phyloP scores from a whole-genome alignment of 2,797 vertebrate species.

The Enteromius fasciolatus region DNA sequence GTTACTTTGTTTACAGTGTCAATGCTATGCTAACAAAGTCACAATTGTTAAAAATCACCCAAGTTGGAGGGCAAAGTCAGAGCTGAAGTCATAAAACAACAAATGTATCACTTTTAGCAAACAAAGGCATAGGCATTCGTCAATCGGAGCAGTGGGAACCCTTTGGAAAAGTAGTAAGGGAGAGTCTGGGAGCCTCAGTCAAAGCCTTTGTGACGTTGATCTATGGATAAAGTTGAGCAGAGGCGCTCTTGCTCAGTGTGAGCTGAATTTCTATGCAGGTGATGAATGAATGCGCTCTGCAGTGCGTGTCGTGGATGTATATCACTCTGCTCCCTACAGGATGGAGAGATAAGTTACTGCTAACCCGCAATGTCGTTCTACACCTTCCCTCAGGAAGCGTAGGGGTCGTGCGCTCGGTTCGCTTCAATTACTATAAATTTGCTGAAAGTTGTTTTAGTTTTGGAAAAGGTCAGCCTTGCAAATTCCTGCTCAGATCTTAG shows the following conservation, averaged over 20 bases:
- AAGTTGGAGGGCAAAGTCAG: background rate
- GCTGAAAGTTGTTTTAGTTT: slow-evolving; percentile 17
- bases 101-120: background rate
- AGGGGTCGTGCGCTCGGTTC: slow-evolving; percentile 55
- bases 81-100: slow-evolving; percentile 9
- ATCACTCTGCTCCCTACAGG: slow-evolving; percentile 67
- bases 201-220: slow-evolving; percentile 59
- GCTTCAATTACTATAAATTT: slow-evolving; percentile 12
- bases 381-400: slow-evolving; percentile 52
- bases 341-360: slow-evolving; percentile 62
- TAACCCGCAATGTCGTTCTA: slow-evolving; percentile 64
- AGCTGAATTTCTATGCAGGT: slow-evolving; percentile 59
- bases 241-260: slow-evolving; percentile 56
- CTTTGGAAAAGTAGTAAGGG: slow-evolving; percentile 33
- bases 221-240: slow-evolving; percentile 59
- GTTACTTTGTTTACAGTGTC: background rate
- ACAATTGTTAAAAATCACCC: slow-evolving; percentile 6
- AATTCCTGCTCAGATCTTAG: slow-evolving; percentile 19
- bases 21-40: background rate
- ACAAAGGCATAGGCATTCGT: slow-evolving; percentile 23
- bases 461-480: background rate
- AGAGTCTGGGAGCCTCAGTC: slow-evolving; percentile 57
- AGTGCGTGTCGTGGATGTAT: slow-evolving; percentile 64
- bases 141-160: slow-evolving; percentile 20
- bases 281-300: slow-evolving; percentile 68